Conservation (phyloP, 2,113 vertebrate genomes). For the Sylvietta virens region DNA sequence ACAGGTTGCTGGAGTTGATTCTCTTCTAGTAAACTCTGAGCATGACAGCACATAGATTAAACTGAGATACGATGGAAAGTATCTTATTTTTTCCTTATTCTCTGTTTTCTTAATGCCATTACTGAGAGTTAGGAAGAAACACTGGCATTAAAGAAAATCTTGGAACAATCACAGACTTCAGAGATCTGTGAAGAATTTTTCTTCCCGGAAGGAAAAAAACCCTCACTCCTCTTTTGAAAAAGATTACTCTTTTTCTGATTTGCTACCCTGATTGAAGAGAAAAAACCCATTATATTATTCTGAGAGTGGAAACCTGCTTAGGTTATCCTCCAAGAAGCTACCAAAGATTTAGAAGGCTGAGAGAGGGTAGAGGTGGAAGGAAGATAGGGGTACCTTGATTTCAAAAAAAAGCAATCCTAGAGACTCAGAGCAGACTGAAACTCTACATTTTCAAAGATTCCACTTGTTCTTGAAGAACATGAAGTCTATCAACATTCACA, state of each 20-base stretch:
- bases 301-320: background rate
- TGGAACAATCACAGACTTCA: background rate
- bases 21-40: conserved; percentile 27
- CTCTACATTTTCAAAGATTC: background rate
- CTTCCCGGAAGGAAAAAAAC: background rate
- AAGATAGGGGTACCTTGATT: background rate
- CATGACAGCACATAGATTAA: conserved; percentile 1
- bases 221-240: background rate
- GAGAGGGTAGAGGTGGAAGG: background rate
- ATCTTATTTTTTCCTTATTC: background rate
- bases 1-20: background rate
- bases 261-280: background rate
- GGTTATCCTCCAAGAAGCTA: background rate
- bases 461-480: background rate
- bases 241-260: background rate
- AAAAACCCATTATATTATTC: background rate
- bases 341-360: background rate
- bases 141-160: background rate
- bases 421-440: conserved; percentile 39
- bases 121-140: background rate
- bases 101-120: background rate
- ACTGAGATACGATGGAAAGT: background rate
- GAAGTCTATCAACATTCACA: background rate
- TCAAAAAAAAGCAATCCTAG: background rate
- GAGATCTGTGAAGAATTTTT: background rate